phyloP scores from a whole-genome alignment of 64 coral and sea anemone species.

The Trachythela sp. region DNA sequence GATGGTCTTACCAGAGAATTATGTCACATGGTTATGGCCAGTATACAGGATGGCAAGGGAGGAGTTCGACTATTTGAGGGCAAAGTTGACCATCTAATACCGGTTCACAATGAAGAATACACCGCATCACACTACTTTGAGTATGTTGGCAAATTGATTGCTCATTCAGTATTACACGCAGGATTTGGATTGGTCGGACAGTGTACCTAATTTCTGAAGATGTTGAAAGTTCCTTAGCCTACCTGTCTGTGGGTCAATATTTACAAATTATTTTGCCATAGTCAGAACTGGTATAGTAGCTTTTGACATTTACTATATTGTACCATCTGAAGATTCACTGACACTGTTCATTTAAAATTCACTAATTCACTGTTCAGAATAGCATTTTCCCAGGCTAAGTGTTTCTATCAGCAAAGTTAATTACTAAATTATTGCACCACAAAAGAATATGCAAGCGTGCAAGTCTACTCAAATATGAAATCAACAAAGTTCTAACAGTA shows the following conservation, averaged over 20 bases:
- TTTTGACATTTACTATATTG: no score
- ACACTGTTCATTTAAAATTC: not conserved
- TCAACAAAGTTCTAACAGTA: no score
- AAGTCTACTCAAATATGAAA: no score
- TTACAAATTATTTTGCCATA: no score
- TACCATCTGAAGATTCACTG: no score
- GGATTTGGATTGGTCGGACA: conserved; percentile 37
- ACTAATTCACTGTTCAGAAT: not conserved
- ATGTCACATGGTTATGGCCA: conserved; percentile 26
- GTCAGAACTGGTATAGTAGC: no score
- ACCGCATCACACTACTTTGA: conserved; percentile 25
- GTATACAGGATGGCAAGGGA: conserved; percentile 15
- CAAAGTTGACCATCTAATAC: conserved; percentile 23
- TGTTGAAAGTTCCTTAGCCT: not conserved
- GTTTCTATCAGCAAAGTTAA: not conserved
- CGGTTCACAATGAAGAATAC: conserved; percentile 39
- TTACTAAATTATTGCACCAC: no score
- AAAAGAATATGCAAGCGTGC: no score
- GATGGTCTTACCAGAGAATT: conserved; percentile 45
- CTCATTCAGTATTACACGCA: conserved; percentile 21
- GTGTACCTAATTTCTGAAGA: conserved; percentile 18
- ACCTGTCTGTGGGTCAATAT: not conserved
- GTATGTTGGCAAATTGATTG: conserved; percentile 40
- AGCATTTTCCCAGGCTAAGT: not conserved
- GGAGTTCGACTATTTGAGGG: conserved; percentile 30